phyloP scores from a whole-genome alignment of 53 echinoderm and acorn worm species.

The Echinometra lucunter region DNA sequence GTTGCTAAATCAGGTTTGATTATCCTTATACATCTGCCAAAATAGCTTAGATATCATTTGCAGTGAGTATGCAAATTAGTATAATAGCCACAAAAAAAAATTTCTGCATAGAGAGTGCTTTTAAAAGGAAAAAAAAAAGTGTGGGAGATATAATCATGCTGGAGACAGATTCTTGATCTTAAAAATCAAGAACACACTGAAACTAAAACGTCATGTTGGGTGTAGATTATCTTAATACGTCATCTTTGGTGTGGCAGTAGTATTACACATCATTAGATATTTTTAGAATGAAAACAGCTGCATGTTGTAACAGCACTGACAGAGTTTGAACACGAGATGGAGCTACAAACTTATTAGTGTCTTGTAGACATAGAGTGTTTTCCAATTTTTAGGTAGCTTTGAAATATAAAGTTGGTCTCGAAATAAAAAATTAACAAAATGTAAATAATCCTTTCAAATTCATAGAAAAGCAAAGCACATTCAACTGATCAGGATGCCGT shows the following conservation, averaged over 20 bases:
- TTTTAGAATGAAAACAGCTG: constrained; percentile 9
- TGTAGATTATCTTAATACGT: constrained; percentile 20
- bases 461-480: too few relatives aligned
- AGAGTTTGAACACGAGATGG: constrained; percentile 17
- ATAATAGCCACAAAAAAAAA: not conserved
- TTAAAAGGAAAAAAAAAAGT: not conserved
- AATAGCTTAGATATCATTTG: too few relatives aligned
- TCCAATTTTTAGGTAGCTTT: not conserved
- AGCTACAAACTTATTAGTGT: not conserved
- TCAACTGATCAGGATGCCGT: too few relatives aligned
- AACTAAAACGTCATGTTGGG: not conserved
- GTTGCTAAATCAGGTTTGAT: too few relatives aligned
- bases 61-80: too few relatives aligned
- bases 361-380: not conserved
- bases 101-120: not conserved
- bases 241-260: constrained; percentile 13
- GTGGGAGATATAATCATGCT: not conserved
- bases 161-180: not conserved
- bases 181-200: not conserved
- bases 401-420: not conserved
- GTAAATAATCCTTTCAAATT: too few relatives aligned
- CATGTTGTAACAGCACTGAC: not conserved
- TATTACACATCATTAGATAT: not conserved
- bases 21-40: too few relatives aligned
- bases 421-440: too few relatives aligned